Evolutionary conservation across 53 echinoderm and acorn worm genomes (phyloP), one percentile per base, ranked within the genome.

Genomic region (Astropecten irregularis): DNA sequence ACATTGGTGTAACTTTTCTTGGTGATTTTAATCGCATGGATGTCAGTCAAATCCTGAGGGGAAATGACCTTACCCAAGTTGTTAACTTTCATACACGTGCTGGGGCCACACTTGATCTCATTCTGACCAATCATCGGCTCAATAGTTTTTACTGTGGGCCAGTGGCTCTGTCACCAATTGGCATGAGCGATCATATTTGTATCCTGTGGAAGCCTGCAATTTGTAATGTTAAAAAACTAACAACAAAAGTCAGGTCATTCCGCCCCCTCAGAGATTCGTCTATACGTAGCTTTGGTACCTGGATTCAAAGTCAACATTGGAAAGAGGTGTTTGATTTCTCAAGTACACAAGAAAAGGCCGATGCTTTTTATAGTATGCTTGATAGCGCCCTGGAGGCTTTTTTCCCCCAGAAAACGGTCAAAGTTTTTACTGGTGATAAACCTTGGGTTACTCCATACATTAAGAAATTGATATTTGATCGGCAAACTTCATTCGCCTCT

Each of bases 11-110:
- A 44, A 34, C 69, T 18, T 56, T 84, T 21, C 16, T 58, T 9
- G 84, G 84, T 22, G 76, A 88, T 31, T 11, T 88, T 2, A 88
- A 88, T 18, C 13, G 77, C 52, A 18, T 55, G 1, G 85, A 89
- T 36, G 70, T 37, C 9, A n/a, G 29, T 13, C 81, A 49, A 10
- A 39, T 89, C 5, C 61, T 69, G 14, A 56, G 32, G 40, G 66
- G 11, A 28, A 40, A 71, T 46, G 21, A 64, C 0, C 9, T 89
- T 56, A 77, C 10, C 18, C 90, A 85, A 11, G 71, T 89, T 25
- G 81, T 89, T 5, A 62, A 69, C 5, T 28, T 53, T 23, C 72
- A 81, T 7, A 90, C 85, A 4, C 49, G 85, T 1, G 53, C 53
- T 48, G 69, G 85, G 40, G 85, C 73, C 6, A 71, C 82, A 27